Base-by-base conservation (phyloP, 2,888 invertebrate species). In the Zygothrica quintamaculata region DNA sequence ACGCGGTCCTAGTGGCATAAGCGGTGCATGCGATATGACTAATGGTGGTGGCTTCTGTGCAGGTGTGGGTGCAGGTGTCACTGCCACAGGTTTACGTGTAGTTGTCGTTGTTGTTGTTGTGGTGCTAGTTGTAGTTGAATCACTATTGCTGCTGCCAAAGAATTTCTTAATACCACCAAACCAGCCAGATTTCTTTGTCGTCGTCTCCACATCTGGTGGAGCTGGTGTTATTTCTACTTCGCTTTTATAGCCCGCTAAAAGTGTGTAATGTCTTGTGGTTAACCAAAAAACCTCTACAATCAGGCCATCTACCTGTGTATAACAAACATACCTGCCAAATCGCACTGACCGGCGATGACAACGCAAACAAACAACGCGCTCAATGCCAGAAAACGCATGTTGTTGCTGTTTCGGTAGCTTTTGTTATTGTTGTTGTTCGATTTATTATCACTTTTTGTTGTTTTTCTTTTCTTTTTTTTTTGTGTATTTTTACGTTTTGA, bases 91-190 rank as follows among this genome's bases (percentile, higher is more conserved):
- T 1, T 39, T 29, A 0, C 58, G 53, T 1, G 42, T 58, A 1
- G 48, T 39, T 3, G 74, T 66, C 0, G 74, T 53, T 1, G 70
- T 73, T 1, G 55, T 61, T 6, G 66, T 74, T 0, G 64, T 58
- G 0, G 65, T 77, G 4, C 76, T 70, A 0, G 53, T 66, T 1
- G 66, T 40, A 1, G 60, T 60, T 0, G 77, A 62, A 0, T 85
- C 77, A 1, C 76, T 66, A 37, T 68, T 74, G 33, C 86, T 61
- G 40, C 69, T 74, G 33, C 86, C 60, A 39, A 90, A 90, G 51
- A 85, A 79, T 55, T 87, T 89, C 43, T 89, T 89, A 25, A 90
- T 76, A 26, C 90, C 89, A 15, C 89, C 78, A 44, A 90, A 90
- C 78, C 90, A 90, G 44, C 88, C 77, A 1, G 84, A 75, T 43